Percentiles rank a stretch among this genome's conserved stretches.
These are phyloP conservation scores for Chrysopa pallens DNA, from an alignment of 1,140 invertebrate genomes.

Conservation along the genomic window DNA sequence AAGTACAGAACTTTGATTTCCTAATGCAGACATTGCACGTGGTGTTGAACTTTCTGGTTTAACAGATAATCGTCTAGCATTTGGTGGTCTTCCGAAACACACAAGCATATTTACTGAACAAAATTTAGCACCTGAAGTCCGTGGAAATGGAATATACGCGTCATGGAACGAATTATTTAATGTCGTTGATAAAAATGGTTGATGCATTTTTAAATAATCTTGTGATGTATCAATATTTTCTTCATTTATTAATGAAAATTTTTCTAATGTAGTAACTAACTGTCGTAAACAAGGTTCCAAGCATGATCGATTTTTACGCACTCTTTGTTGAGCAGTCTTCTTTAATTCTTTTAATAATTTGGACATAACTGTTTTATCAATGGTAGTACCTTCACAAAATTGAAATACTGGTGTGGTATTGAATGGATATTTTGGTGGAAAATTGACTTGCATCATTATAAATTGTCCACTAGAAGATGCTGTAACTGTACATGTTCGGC, in stretches of 20 bases:
- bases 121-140: constrained; percentile 85
- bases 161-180: constrained; percentile 39
- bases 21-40: constrained; percentile 57
- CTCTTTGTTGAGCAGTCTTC: constrained; percentile 51
- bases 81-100: constrained; percentile 66
- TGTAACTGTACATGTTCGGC: constrained; percentile 54
- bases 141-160: constrained; percentile 81
- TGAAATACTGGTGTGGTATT: constrained; percentile 53
- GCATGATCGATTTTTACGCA: constrained; percentile 59
- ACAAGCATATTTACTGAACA: constrained; percentile 69
- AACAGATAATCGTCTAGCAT: constrained; percentile 45
- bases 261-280: constrained; percentile 48
- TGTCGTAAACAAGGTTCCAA: constrained; percentile 62
- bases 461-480: constrained; percentile 52
- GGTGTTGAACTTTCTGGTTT: constrained; percentile 56
- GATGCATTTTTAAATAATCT: constrained; percentile 2
- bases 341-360: constrained; percentile 51
- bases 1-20: constrained; percentile 28
- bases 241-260: constrained; percentile 19
- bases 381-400: constrained; percentile 35
- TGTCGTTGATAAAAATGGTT: constrained; percentile 11
- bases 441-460: constrained; percentile 58
- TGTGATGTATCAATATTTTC: constrained; percentile 1
- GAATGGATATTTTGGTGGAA: constrained; percentile 62
- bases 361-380: constrained; percentile 35